A percentile compares a stretch with the other conserved stretches of the same genome.
phyloP scores from a whole-genome alignment of 35 echinoderm and acorn worm genomes.

The Amphiura filiformis region DNA sequence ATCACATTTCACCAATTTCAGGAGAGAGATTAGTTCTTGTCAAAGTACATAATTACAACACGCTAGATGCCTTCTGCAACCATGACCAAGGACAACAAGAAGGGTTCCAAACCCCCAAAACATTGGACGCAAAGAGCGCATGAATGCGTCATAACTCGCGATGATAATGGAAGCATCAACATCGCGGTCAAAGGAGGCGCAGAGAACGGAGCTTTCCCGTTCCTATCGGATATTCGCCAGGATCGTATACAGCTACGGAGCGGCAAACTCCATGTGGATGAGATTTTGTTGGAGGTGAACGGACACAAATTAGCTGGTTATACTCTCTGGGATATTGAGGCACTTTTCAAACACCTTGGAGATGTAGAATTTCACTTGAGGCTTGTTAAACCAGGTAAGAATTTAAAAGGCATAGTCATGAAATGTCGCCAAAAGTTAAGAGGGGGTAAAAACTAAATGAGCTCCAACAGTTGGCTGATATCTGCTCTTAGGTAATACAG shows the following conservation, averaged over 20 bases:
- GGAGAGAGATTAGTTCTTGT: too few species aligned
- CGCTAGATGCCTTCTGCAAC: slow-evolving; percentile 28
- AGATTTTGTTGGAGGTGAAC: slow-evolving; percentile 84
- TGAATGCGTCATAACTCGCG: slow-evolving; percentile 50
- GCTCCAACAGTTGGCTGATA: background rate
- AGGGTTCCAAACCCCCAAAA: slow-evolving; percentile 89
- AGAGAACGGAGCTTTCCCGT: slow-evolving; percentile 89
- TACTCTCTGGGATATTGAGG: slow-evolving; percentile 92
- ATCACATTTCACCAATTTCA: too few species aligned
- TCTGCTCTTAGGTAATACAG: background rate
- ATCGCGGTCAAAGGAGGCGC: slow-evolving; percentile 78
- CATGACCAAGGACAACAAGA: slow-evolving; percentile 78
- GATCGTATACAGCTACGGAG: slow-evolving; percentile 67
- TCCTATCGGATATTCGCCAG: slow-evolving; percentile 67
- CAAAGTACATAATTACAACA: too few species aligned
- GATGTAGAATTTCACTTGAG: slow-evolving; percentile 68
- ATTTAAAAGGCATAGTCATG: background rate
- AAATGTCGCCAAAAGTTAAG: background rate
- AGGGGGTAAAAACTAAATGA: background rate
- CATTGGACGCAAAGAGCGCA: slow-evolving; percentile 93
- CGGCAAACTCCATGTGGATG: slow-evolving; percentile 87
- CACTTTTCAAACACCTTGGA: slow-evolving; percentile 50
- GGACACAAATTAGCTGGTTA: slow-evolving; percentile 79
- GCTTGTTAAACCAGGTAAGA: slow-evolving; percentile 89
- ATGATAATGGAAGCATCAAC: slow-evolving; percentile 57